Evolutionary conservation across 2,113 vertebrate genomes (phyloP), one percentile per base, ranked within the genome.

Genomic region (Phylloscopus trochilus): DNA sequence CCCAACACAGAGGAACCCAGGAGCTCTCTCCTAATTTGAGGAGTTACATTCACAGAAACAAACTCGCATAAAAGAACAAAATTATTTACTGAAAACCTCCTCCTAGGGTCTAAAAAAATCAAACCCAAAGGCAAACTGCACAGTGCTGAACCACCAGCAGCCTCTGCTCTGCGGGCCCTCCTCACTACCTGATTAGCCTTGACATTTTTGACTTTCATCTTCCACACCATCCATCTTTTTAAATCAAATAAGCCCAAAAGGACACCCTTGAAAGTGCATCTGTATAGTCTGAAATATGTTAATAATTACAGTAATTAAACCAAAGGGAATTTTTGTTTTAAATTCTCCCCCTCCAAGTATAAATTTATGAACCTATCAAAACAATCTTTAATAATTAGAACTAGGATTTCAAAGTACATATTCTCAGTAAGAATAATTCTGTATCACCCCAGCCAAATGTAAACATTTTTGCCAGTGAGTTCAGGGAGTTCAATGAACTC

Each of bases 261-360:
- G 98, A 98, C 96, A 97, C 98, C 98, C 98, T 98, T 98, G 99
- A 98, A 99, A 98, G 98, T 97, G 95, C 97, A 97, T 97, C 91
- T 98, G 96, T 97, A 97, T 92, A 96, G 97, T 95, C 97, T 98
- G 98, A 98, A 98, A 98, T 97, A 98, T 96, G 98, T 98, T 98
- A 98, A 98, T 99, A 98, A 99, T 99, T 98, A 99, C 98, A 98
- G 97, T 99, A 98, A 99, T 98, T 99, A 99, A 99, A 98, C 98
- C 98, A 97, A 97, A 97, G 98, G 98, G 99, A 98, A 96, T 97
- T 95, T 95, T 93, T 96, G 94, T 85, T 97, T 97, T 95, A 97
- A 98, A 98, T 97, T 96, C 80, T 97, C 95, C 97, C 97, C 95
- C 86, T 96, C 96, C 51, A 77, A 64, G 76, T 63, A 79, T 87